Evolutionary conservation across 2,797 vertebrate species (phyloP), one percentile per base, ranked within the genome.

Genomic region (Poecilia wingei): DNA sequence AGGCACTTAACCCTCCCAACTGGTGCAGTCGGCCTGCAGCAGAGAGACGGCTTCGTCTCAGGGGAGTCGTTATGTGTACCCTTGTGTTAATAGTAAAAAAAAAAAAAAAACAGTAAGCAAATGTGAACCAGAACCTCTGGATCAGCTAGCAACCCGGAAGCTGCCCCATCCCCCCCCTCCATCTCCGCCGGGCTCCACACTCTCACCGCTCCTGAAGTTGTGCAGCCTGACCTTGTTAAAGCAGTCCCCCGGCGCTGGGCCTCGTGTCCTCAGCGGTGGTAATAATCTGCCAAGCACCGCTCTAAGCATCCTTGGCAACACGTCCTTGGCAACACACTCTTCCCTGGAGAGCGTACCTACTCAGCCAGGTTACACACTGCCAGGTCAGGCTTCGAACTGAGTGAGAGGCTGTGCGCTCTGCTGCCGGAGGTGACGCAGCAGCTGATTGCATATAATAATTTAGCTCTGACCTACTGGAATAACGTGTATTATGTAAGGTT

Each of bases 1-100:
- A 92, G 90, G 90, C 90, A 91, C 84, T 90, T 88, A 81, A 88
- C 83, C 84, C 80, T 76, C 68, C 77, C 84, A 55, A 45, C 76
- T 69, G 82, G 81, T 76, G 69, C 83, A 74, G 76, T 87, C 87
- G 79, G 66, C 51, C 70, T 71, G 49, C 79, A 69, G 73, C 70
- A 51, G 46, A 69, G 46, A 76, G 75, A 76, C 39, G 47, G 51
- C 64, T 53, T 28, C 47, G 41, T 79, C 68, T 70, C 53, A 1
- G 25, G 69, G 79, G 75, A 43, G 77, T 6, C 18, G 64, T 41
- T 68, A 39, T 25, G 36, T 25, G 36, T 22, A 12, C n/a, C n/a
- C 25, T 10, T 41, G 9, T 4, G 39, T 22, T 39, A 68, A 68
- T 36, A 33, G 6, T 22, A 41, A 41, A 18, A 6, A 12, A 22